Evolutionary conservation across 2,113 vertebrate genomes (phyloP), one percentile per base, ranked within the genome.

Genomic region (Phaethon lepturus): DNA sequence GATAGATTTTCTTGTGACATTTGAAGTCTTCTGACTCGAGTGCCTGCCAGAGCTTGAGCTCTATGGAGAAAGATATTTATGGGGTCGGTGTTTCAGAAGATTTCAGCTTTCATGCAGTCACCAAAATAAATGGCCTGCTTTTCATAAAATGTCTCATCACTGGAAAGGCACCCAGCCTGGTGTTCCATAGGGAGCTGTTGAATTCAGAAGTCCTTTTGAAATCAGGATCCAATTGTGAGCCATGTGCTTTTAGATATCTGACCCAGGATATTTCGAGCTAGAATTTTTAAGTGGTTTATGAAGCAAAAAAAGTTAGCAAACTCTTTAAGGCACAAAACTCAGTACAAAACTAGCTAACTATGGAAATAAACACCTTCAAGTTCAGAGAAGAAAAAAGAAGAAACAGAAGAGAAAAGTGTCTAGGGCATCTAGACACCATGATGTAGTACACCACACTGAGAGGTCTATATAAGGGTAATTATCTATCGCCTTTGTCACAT

Each of bases 121-220:
- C 77, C 22, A 68, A 89, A 96, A 96, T 94, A 96, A 93, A 95
- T 72, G 87, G 76, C 91, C 93, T 69, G 69, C n/a, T 93, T 95
- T 93, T 73, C 45, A 89, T 68, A 85, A 85, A 82, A 53, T 62
- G 69, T 82, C 53, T 67, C 50, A n/a, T 60, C 62, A 66, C 58
- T 85, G 71, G 68, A 92, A 78, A 91, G 53, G 38, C 45, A 67
- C 17, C 14, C 31, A 71, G 38, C 33, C 47, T n/a, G 16, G n/a
- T 76, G 45, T 84, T 73, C 76, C 80, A 62, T 9, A 62, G 69
- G 47, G 40, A 89, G 44, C 33, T 24, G 18, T 12, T 68, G 52
- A 75, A 81, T 93, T 89, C 8, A 0, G 17, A 93, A 95, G 47
- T 45, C 33, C 83, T 47, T 95, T 84, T 93, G 88, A 95, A 97